These are phyloP conservation scores for Portevinia maculata DNA, from an alignment of 2,888 invertebrate species.

Conservation along the genomic window DNA sequence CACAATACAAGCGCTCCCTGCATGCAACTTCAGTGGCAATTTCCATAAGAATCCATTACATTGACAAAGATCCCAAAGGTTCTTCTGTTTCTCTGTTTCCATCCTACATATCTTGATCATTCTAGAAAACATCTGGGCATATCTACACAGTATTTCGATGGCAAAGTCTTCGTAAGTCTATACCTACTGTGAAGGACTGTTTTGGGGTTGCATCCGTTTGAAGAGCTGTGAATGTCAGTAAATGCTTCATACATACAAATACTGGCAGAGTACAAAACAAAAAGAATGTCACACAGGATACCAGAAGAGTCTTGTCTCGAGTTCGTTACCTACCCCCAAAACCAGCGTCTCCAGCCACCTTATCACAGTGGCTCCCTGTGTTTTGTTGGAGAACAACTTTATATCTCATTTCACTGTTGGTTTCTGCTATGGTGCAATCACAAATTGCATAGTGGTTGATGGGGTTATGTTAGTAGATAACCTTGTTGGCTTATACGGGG, in stretches of 20 bases:
- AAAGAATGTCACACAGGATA: constrained; percentile 56
- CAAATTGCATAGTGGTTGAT: constrained; percentile 50
- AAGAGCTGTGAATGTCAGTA: constrained; percentile 64
- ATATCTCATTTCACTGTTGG: constrained; percentile 31
- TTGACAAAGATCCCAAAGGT: constrained; percentile 47
- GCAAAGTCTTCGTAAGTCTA: constrained; percentile 5
- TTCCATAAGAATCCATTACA: constrained; percentile 62
- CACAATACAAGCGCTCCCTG: constrained; percentile 5
- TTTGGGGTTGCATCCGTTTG: constrained; percentile 47
- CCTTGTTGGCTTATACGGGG: constrained; percentile 52
- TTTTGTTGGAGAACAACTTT: constrained; percentile 24
- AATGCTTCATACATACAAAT: constrained; percentile 42
- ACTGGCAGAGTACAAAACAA: constrained; percentile 22
- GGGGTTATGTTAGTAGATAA: constrained; percentile 38
- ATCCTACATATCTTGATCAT: constrained; percentile 18
- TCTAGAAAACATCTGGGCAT: constrained; percentile 12
- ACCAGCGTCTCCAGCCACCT: constrained; percentile 30
- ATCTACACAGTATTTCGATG: constrained; percentile 3
- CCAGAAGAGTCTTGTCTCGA: constrained; percentile 33
- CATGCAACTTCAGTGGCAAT: constrained; percentile 49
- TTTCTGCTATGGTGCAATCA: too few species aligned
- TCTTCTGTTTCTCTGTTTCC: constrained; percentile 24
- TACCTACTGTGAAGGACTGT: not conserved
- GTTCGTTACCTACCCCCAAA: constrained; percentile 7
- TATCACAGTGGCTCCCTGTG: constrained; percentile 26